Percentiles rank a stretch among this genome's conserved stretches.
Evolutionary conservation across 2,113 vertebrate species (phyloP).

Genomic region (Podilymbus podiceps): DNA sequence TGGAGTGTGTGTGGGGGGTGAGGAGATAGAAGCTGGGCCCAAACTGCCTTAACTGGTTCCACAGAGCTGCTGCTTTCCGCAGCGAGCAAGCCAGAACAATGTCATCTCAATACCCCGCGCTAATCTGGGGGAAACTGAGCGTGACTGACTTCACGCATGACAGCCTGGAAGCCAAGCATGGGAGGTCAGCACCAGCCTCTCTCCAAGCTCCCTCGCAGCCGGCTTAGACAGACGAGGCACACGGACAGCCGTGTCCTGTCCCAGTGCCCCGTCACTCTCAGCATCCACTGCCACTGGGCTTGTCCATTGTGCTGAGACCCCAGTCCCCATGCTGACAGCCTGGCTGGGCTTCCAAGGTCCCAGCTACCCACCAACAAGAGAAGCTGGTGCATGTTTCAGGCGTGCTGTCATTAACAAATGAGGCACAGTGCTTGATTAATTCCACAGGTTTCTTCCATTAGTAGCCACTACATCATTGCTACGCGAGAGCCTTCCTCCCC

Average conservation of each 20-base stretch:
- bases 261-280: rapidly evolving
- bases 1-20: neutral
- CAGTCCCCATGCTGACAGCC: neutral
- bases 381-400: neutral
- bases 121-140: conserved; percentile 72
- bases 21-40: conserved; percentile 24
- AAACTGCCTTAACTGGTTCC: conserved; percentile 66
- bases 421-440: conserved; percentile 58
- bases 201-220: neutral
- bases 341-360: neutral
- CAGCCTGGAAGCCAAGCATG: conserved; percentile 70
- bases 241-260: rapidly evolving
- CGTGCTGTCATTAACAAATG: conserved; percentile 70
- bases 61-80: conserved; percentile 53
- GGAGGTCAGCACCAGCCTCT: conserved; percentile 45
- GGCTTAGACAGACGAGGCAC: neutral
- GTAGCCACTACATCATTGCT: conserved; percentile 72
- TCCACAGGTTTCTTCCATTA: conserved; percentile 74
- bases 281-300: neutral
- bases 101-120: conserved; percentile 64
- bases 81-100: conserved; percentile 70
- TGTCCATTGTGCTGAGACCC: rapidly evolving
- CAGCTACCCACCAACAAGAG: neutral
- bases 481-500: conserved; percentile 55
- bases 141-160: conserved; percentile 70